Base-by-base conservation (phyloP, 1,140 invertebrate genomes). In the Cardiocondyla obscurior region DNA sequence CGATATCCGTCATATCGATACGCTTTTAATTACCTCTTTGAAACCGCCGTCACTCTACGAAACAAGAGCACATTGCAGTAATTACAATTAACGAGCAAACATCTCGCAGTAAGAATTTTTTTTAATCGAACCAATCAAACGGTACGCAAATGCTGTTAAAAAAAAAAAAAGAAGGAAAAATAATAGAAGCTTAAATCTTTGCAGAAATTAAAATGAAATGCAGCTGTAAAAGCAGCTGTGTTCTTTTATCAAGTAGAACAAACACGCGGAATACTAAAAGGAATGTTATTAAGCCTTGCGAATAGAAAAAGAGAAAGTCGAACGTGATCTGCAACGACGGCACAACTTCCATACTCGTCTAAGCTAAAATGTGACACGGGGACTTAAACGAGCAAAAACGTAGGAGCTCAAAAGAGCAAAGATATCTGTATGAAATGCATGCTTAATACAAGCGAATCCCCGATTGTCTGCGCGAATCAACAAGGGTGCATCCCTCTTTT, bases 391-490 rank as follows among this genome's bases (percentile, higher is more conserved):
- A 58, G 5, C 53, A 30, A 42, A 33, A 30, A 74, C 5, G 62
- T 3, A 22, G 19, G 19, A 28, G 51, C 0, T 22, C 19, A 19
- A 49, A 25, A 19, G 6, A 62, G 14, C 19, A 76, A 77, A 67
- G 30, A 39, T 51, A 16, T 77, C 33, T 51, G 46, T 53, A 22
- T 53, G 33, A 67, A 77, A 77, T 39, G 30, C 53, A 6, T 44
- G 16, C 60, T 51, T 67, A 53, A 39, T 67, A 53, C 44, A 39
- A 53, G 22, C 62, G 36, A 33, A 67, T 77, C 22, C 22, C 33
- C 33, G 33, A 39, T 33, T 53, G 60, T 39, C 60, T 67, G 58
- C n/a, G 46, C 62, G 62, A 79, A 67, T 79, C 74, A 79, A 79
- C 74, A 79, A n/a, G 60, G 3, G 5, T 67, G 51, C 53, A 39